Evolutionary conservation across 2,797 vertebrate species (phyloP).

Genomic region (Acanthurus leucopareius): DNA sequence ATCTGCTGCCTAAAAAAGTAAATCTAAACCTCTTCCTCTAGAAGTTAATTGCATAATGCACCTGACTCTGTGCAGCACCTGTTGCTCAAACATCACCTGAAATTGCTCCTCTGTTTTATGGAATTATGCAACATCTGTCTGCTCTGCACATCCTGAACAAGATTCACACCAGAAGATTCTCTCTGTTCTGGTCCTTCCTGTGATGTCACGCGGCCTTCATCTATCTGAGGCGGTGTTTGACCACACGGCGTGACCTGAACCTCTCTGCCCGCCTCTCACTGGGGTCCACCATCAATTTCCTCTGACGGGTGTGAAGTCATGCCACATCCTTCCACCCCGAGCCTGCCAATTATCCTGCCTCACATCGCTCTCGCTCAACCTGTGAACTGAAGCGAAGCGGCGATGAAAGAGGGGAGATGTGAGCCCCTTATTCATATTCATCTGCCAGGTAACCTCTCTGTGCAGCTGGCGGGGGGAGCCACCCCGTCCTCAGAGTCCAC

Average conservation of each 20-base stretch:
- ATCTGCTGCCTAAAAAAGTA: no score
- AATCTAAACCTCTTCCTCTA: not conserved
- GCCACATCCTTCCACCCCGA: constrained; percentile 3
- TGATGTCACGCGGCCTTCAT: constrained; percentile 6
- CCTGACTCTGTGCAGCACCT: constrained; percentile 3
- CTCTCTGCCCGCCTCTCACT: not conserved
- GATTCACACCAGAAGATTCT: not conserved
- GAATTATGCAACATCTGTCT: not conserved
- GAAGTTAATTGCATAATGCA: constrained; percentile 6
- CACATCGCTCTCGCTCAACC: constrained; percentile 9
- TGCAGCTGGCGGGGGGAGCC: not conserved
- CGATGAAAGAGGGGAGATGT: constrained; percentile 39
- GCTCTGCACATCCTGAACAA: not conserved
- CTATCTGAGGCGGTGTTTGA: constrained; percentile 34
- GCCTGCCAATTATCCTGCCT: constrained; percentile 48
- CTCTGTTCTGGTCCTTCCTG: not conserved
- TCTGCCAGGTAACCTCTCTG: constrained; percentile 36
- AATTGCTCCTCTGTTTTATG: not conserved
- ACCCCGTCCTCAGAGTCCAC: constrained; percentile 31
- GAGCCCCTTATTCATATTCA: constrained; percentile 42
- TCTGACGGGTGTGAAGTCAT: constrained; percentile 28
- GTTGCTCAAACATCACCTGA: not conserved
- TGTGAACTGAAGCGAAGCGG: constrained; percentile 5
- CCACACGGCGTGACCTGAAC: constrained; percentile 5
- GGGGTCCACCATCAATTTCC: constrained; percentile 54